These are phyloP conservation scores for Bubalus kerabau DNA, from an alignment of 2,113 vertebrate genomes.

Conservation along the genomic window DNA sequence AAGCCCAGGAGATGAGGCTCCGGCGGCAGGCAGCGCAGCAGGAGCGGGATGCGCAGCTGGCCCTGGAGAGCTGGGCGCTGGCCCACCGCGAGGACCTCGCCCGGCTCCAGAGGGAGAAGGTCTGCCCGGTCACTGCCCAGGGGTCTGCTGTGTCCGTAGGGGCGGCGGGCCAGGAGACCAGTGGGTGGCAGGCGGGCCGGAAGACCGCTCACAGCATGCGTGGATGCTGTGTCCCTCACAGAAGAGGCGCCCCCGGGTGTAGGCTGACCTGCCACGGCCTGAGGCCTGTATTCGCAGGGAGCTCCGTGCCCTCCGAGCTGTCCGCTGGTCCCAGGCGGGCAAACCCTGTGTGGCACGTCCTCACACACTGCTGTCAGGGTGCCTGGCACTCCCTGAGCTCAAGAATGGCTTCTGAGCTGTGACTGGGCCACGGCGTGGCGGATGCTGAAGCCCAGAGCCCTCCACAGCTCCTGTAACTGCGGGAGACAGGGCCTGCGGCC, in stretches of 20 bases:
- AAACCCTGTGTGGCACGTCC: fast-evolving
- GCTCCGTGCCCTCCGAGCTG: fast-evolving
- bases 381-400: not conserved
- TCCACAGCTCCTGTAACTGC: not conserved
- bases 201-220: not conserved
- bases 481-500: too few species aligned
- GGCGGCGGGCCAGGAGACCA: fast-evolving
- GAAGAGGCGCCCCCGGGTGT: fast-evolving
- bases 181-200: fast-evolving
- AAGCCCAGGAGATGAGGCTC: slow-evolving; percentile 68
- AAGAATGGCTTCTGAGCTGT: not conserved
- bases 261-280: fast-evolving
- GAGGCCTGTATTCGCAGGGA: fast-evolving
- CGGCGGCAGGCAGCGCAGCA: slow-evolving; percentile 69
- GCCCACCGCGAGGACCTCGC: slow-evolving; percentile 80
- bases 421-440: fast-evolving
- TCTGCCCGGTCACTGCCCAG: not conserved
- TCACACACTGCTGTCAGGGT: fast-evolving
- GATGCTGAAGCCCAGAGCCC: not conserved
- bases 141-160: not conserved
- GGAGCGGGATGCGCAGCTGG: slow-evolving; percentile 74
- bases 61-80: slow-evolving; percentile 73
- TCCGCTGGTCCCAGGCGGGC: fast-evolving
- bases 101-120: slow-evolving; percentile 80
- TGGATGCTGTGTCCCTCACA: not conserved